phyloP scores from a whole-genome alignment of 2,113 vertebrate species.

The Agapornis roseicollis region DNA sequence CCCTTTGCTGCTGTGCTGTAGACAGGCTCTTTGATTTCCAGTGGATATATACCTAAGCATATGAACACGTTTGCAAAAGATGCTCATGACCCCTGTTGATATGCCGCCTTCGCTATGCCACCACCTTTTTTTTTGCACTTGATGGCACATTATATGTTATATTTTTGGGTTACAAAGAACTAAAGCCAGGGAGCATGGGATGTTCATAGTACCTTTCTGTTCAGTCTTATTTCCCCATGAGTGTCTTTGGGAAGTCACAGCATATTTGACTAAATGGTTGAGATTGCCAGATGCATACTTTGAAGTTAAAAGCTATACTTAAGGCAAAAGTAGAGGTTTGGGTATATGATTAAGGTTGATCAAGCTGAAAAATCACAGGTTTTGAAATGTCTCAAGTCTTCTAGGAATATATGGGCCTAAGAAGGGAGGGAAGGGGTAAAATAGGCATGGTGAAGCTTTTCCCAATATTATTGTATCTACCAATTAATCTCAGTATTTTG shows the following conservation, averaged over 20 bases:
- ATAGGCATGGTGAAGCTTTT: background rate
- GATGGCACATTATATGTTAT: background rate
- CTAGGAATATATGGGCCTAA: background rate
- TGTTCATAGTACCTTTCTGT: background rate
- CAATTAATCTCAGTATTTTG: background rate
- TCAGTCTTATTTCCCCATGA: background rate
- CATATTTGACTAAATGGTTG: background rate
- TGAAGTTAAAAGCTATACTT: background rate
- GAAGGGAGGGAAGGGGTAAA: background rate
- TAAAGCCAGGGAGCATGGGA: background rate
- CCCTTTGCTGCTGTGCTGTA: fast-evolving
- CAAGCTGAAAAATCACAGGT: background rate
- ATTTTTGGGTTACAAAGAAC: background rate
- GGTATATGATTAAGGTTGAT: background rate
- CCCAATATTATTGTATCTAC: background rate
- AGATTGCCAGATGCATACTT: background rate
- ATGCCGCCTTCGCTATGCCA: background rate
- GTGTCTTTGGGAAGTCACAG: background rate
- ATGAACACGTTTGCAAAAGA: background rate
- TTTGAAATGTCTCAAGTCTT: background rate
- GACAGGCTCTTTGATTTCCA: background rate
- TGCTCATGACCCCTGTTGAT: background rate
- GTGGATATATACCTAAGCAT: background rate
- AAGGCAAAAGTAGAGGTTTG: background rate
- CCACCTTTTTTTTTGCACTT: background rate